Base-by-base conservation (phyloP, 2,797 vertebrate genomes). In the Neopelma chrysocephalum region DNA sequence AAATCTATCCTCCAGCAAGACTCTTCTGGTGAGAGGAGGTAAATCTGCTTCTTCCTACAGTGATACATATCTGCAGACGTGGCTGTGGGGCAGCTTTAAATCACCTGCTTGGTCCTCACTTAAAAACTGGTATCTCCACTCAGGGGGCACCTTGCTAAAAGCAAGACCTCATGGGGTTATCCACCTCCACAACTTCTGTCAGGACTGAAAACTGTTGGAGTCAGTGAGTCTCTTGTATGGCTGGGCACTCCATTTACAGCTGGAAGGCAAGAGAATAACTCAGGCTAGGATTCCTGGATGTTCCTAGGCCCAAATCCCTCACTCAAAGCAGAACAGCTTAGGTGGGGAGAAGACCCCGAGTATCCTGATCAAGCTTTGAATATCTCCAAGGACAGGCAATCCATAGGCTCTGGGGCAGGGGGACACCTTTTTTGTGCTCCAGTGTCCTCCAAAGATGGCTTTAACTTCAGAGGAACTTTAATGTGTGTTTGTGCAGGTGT, bases 1-100 rank as follows among this genome's bases (percentile, higher is more conserved):
- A 93, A 89, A 82, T 77, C 87, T 88, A 62, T 93, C 66, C 47
- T 79, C 62, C 51, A 92, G 86, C 62, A 47, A 90, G 48, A 42
- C 19, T 73, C 8, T 60, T 58, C 15, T 69, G 66, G 36, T 72
- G 78, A 76, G 66, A 79, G 29, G 81, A 92, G 75, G 81, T 66
- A 80, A 70, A 80, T 90, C 81, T 54, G 3, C 58, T 70, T 45
- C 64, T 82, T 81, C 50, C 58, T 88, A 54, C 36, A 21, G 36
- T 31, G 90, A 68, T 82, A 53, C 48, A 3, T 77, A 66, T 82
- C 89, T 89, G 60, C 90, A 89, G 62, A 53, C 4, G 1, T 3
- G 6, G 36, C 86, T 87, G 51, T 34, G 36, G 48, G 75, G 82
- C 45, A 71, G 79, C 62, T 78, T 89, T 83, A 47, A n/a, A 62